These are phyloP conservation scores for Papilio helenus DNA, from an alignment of 1,140 invertebrate genomes.

Conservation along the genomic window DNA sequence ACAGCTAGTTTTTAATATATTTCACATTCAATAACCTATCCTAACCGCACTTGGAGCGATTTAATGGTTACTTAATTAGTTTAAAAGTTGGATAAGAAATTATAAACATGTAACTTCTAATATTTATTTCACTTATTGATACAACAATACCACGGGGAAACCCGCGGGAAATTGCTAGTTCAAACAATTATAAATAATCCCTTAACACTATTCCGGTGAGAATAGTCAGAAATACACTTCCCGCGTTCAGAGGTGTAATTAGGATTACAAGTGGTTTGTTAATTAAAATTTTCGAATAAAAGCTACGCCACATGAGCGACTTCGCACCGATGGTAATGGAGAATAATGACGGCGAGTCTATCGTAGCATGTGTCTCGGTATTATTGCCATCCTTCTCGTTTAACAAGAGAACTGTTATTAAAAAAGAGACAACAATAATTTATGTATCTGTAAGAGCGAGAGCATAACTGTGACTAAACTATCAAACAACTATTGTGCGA, in stretches of 20 bases:
- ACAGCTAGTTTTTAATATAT: too few relatives aligned
- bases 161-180: background rate
- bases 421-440: too few relatives aligned
- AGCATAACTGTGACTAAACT: too few relatives aligned
- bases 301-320: background rate
- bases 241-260: background rate
- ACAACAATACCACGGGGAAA: background rate
- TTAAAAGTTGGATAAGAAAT: too few relatives aligned
- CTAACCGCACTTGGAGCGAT: too few relatives aligned
- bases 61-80: too few relatives aligned
- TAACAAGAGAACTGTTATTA: too few relatives aligned
- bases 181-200: background rate
- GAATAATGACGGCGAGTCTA: background rate
- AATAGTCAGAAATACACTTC: background rate
- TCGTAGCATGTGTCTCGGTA: background rate
- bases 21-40: too few relatives aligned
- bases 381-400: background rate
- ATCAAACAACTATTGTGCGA: too few relatives aligned
- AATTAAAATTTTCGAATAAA: conserved; percentile 6
- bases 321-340: background rate
- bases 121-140: too few relatives aligned
- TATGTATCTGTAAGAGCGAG: too few relatives aligned
- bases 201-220: background rate
- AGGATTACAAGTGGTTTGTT: background rate
- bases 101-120: too few relatives aligned